These are phyloP conservation scores for Indicator indicator DNA, from an alignment of 2,113 vertebrate genomes.

Conservation along the genomic window DNA sequence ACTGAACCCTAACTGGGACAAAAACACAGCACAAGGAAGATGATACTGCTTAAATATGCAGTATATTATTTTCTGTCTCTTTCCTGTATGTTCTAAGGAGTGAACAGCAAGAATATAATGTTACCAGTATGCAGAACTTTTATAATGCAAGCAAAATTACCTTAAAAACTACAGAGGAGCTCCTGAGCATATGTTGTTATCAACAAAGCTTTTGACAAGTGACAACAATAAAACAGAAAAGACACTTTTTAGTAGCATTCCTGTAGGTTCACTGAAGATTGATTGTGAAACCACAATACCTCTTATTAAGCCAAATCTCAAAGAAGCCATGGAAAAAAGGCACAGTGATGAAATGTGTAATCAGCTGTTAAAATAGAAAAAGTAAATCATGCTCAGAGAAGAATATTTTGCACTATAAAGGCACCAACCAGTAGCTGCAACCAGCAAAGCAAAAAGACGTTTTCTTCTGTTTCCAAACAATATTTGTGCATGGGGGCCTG, in stretches of 20 bases:
- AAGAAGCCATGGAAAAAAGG: not conserved
- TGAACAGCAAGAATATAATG: not conserved
- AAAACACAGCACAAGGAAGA: not conserved
- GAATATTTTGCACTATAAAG: not conserved
- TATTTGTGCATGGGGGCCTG: not conserved
- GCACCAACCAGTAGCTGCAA: not conserved
- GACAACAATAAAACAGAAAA: conserved; percentile 4
- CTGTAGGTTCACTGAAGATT: not conserved
- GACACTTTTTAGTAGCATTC: not conserved
- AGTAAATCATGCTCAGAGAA: not conserved
- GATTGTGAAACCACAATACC: not conserved
- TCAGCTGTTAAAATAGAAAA: not conserved
- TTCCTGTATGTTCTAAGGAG: not conserved
- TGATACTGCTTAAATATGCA: not conserved
- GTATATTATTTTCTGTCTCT: not conserved
- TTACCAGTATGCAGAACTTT: not conserved
- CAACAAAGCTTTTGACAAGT: not conserved
- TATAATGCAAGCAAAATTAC: not conserved
- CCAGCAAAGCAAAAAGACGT: not conserved
- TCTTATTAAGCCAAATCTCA: not conserved
- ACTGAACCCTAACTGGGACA: conserved; percentile 9
- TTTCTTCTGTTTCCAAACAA: not conserved
- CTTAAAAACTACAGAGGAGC: not conserved
- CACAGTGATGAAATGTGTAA: not conserved
- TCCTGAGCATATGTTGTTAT: not conserved